These are phyloP conservation scores for Phortica magna DNA, from an alignment of 2,888 invertebrate species.

Conservation along the genomic window DNA sequence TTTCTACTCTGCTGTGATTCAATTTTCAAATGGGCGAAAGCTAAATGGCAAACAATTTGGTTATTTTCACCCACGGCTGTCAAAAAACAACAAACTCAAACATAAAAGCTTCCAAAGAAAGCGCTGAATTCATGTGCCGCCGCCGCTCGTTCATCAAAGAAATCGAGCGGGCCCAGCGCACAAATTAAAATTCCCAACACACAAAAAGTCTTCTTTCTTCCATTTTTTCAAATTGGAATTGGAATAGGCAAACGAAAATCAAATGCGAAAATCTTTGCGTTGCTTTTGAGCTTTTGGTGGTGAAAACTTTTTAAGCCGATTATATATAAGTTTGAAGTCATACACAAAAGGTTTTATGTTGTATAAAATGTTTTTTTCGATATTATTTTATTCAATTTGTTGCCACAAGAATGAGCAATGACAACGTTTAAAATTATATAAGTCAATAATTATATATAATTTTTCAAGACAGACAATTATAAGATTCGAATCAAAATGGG, in stretches of 20 bases:
- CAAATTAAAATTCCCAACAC: constrained; percentile 67
- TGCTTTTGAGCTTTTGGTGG: background rate
- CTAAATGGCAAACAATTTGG: constrained; percentile 58
- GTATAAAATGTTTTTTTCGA: too few species aligned
- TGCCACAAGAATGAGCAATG: too few species aligned
- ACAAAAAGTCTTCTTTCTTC: constrained; percentile 30
- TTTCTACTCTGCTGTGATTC: constrained; percentile 34
- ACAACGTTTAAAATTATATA: too few species aligned
- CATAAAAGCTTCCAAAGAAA: constrained; percentile 12
- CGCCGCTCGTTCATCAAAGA: constrained; percentile 22
- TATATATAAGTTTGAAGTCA: background rate
- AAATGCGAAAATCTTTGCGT: constrained; percentile 11
- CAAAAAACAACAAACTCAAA: constrained; percentile 44
- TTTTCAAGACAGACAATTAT: too few species aligned
- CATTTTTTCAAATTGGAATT: background rate
- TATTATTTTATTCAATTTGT: too few species aligned
- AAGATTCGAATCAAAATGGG: too few species aligned
- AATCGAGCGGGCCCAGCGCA: constrained; percentile 31
- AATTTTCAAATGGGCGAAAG: constrained; percentile 65
- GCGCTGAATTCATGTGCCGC: constrained; percentile 21
- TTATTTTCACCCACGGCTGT: constrained; percentile 66
- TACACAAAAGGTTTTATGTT: too few species aligned
- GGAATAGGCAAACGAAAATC: background rate
- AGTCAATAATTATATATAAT: too few species aligned
- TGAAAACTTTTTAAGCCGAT: constrained; percentile 6